Evolutionary conservation across 2,797 vertebrate species (phyloP).

Genomic region (Euthynnus affinis): DNA sequence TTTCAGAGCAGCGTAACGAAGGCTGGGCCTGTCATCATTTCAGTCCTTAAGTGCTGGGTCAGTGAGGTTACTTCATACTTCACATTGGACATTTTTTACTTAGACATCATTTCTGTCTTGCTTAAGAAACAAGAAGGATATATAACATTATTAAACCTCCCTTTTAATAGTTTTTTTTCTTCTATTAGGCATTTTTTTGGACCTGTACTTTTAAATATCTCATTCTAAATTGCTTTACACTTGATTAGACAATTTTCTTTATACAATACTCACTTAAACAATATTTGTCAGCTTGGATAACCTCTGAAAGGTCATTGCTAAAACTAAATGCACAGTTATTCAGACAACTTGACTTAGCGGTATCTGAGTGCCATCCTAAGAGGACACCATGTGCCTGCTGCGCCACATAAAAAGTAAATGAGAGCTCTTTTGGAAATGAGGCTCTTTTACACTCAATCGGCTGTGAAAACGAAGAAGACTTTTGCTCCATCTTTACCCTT

Average conservation of each 20-base stretch:
- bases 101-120: slow-evolving; percentile 29
- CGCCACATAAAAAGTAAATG: slow-evolving; percentile 53
- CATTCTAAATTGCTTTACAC: not conserved
- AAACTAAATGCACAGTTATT: slow-evolving; percentile 51
- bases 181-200: not conserved
- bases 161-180: slow-evolving; percentile 3
- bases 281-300: slow-evolving; percentile 19
- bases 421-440: slow-evolving; percentile 55
- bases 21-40: slow-evolving; percentile 70
- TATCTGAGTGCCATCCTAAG: slow-evolving; percentile 45
- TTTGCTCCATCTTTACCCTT: slow-evolving; percentile 65
- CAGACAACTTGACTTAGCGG: slow-evolving; percentile 57
- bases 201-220: slow-evolving; percentile 1
- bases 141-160: slow-evolving; percentile 1
- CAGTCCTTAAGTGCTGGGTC: slow-evolving; percentile 58
- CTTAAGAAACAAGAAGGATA: not conserved
- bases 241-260: not conserved
- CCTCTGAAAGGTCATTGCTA: slow-evolving; percentile 42
- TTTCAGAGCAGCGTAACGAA: slow-evolving; percentile 73
- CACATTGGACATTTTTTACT: slow-evolving; percentile 23
- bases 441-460: slow-evolving; percentile 55
- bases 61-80: slow-evolving; percentile 52
- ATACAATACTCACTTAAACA: not conserved
- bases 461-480: slow-evolving; percentile 62
- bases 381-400: slow-evolving; percentile 43